Base-by-base conservation (phyloP, 1,140 invertebrate species). In the Drosophila gunungcola region DNA sequence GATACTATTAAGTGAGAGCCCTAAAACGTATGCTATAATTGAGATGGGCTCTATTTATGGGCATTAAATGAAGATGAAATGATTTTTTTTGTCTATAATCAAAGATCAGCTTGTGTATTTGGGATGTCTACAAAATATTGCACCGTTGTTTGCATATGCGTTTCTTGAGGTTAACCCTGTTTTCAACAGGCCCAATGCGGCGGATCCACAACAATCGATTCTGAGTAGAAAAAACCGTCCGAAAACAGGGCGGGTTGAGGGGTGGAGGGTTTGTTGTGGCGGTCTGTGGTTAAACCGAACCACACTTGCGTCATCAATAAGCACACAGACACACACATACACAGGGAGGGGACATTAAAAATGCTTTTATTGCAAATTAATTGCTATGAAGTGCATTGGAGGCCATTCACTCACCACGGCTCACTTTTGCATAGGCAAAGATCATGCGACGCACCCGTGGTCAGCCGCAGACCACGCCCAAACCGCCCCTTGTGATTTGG, bases 331-430 rank as follows among this genome's bases (percentile, higher is more conserved):
- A 62, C 21, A 34, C 46, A 36, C 46, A 46, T n/a, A 45, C 43
- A 45, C n/a, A 45, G 4, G 27, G 9, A 13, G 34, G 21, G 36
- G 34, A 51, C 78, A 86, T 82, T 85, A 76, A 88, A 79, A 79
- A 74, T 61, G 82, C 70, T 86, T 86, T 88, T 88, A 86, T 88
- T 86, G 82, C 83, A 86, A 88, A 86, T 88, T 86, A 88, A 86
- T 86, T 86, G 83, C 83, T 76, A 72, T 86, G 67, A 86, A 88
- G 83, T 86, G 83, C 83, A 86, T 51, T 76, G 55, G 43, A 77
- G 67, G 55, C 58, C 81, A 62, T 42, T 53, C 48, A 57, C 29
- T 39, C 39, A 41, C 29, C 27, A 21, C 12, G 25, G 41, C 48
- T 45, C 39, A 52, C 55, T 57, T 39, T 36, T 7, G 29, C 32